These are phyloP conservation scores for Paraescarpia echinospica DNA, from an alignment of 1,140 invertebrate genomes.

Conservation along the genomic window DNA sequence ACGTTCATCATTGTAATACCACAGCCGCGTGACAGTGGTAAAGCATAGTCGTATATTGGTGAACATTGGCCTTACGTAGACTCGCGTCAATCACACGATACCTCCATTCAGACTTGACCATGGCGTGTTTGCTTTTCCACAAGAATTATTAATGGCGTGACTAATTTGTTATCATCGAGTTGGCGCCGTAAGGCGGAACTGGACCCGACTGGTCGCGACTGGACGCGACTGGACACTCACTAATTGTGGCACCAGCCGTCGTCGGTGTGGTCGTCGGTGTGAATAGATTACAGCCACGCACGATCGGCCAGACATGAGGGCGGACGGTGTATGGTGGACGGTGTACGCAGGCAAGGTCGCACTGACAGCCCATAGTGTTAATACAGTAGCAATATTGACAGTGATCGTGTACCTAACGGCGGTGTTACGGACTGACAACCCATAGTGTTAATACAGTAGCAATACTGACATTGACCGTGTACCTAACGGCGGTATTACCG, in stretches of 20 bases:
- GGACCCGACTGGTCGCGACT: not conserved
- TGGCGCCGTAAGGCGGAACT: not conserved
- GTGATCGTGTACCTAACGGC: no score
- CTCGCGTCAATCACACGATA: not conserved
- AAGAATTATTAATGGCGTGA: not conserved
- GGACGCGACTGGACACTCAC: not conserved
- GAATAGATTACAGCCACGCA: no score
- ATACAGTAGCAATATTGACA: no score
- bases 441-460: no score
- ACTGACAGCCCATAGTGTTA: no score
- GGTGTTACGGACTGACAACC: no score
- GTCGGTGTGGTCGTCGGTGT: no score
- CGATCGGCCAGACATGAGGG: no score
- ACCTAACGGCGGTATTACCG: no score
- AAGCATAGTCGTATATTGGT: not conserved
- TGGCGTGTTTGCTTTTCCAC: not conserved
- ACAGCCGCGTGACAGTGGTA: not conserved
- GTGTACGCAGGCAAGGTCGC: no score
- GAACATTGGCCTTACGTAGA: not conserved
- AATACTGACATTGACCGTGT: no score
- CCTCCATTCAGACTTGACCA: not conserved
- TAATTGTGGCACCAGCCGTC: not conserved
- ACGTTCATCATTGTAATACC: not conserved
- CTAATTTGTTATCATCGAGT: not conserved
- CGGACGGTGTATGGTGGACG: no score